Evolutionary conservation across 2,797 vertebrate genomes (phyloP).

Genomic region (Buceros bicornis): DNA sequence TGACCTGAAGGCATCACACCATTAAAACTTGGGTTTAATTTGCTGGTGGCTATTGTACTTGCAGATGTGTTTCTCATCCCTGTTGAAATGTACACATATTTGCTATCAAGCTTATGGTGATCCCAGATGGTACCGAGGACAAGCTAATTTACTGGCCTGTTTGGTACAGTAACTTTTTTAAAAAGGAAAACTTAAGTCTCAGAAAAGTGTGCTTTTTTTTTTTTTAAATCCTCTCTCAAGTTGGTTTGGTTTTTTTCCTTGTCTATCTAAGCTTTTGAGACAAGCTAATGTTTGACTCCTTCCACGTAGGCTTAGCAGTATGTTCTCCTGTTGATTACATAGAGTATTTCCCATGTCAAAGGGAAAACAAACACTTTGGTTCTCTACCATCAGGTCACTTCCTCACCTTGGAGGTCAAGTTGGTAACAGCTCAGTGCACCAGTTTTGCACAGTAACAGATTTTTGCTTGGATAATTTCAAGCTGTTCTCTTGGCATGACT

Average conservation of each 20-base stretch:
- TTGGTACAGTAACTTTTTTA: constrained; percentile 1
- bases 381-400: constrained; percentile 20
- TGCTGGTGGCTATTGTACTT: constrained; percentile 61
- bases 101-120: background rate
- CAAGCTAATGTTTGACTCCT: constrained; percentile 34
- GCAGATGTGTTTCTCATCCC: constrained; percentile 55
- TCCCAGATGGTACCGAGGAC: background rate
- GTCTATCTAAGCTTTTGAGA: constrained; percentile 10
- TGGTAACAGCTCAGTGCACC: constrained; percentile 50
- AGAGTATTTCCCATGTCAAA: constrained; percentile 13
- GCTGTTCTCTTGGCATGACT: constrained; percentile 66
- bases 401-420: constrained; percentile 18
- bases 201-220: constrained; percentile 27
- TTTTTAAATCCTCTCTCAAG: background rate
- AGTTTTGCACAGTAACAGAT: constrained; percentile 45
- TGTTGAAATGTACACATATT: constrained; percentile 23
- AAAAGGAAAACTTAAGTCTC: constrained; percentile 6
- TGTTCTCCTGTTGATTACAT: constrained; percentile 50
- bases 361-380: background rate
- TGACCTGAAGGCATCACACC: constrained; percentile 44
- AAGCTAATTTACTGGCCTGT: background rate
- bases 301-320: constrained; percentile 23
- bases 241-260: background rate
- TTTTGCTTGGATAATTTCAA: constrained; percentile 64
- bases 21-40: constrained; percentile 71